phyloP scores from a whole-genome alignment of 2,113 vertebrate species.

The Campylomormyrus numenius region DNA sequence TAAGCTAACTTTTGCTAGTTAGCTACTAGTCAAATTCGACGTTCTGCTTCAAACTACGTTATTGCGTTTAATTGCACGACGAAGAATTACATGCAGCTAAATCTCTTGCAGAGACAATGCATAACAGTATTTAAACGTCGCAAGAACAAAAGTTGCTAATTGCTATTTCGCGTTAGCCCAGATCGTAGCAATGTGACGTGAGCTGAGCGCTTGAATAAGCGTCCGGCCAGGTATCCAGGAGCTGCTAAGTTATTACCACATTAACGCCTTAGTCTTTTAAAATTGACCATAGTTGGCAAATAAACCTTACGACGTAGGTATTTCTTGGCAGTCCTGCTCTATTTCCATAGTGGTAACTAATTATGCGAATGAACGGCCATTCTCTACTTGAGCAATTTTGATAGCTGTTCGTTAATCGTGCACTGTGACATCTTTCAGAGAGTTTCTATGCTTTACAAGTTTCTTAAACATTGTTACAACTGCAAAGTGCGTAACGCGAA shows the following conservation, averaged over 20 bases:
- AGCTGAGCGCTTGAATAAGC: neutral
- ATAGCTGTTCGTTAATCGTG: neutral
- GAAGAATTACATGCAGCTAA: neutral
- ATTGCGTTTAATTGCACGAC: neutral
- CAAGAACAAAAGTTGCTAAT: neutral
- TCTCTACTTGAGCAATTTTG: neutral
- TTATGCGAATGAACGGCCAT: neutral
- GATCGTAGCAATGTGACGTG: neutral
- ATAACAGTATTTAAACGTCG: neutral
- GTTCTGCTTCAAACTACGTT: neutral
- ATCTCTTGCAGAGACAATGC: neutral
- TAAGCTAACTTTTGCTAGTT: conserved; percentile 1
- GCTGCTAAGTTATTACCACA: neutral
- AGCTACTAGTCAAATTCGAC: neutral
- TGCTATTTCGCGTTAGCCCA: neutral
- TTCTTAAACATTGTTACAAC: neutral
- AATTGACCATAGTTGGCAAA: neutral
- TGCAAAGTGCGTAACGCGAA: neutral
- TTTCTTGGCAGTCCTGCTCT: neutral
- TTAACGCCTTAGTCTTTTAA: neutral
- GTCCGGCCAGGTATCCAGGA: neutral
- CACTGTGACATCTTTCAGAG: neutral
- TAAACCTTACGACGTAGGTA: neutral
- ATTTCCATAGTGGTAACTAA: neutral
- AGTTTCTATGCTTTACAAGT: neutral